phyloP scores from a whole-genome alignment of 2,888 invertebrate species.

The Resseliella maxima region DNA sequence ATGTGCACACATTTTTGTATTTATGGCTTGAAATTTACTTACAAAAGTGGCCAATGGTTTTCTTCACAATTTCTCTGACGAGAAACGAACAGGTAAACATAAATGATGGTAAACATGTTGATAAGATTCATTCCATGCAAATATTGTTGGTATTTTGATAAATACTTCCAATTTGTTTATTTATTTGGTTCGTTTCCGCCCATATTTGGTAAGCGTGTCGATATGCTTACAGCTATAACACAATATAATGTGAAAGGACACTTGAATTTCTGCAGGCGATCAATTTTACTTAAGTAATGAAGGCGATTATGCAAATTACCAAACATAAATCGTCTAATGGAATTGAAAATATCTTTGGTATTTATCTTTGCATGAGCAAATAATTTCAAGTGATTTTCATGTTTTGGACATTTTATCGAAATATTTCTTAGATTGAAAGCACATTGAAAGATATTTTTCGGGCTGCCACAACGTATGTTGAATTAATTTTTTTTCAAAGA shows the following conservation, averaged over 20 bases:
- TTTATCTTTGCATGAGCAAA: neutral
- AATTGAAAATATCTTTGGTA: constrained; percentile 36
- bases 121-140: constrained; percentile 18
- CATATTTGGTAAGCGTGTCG: neutral
- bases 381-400: neutral
- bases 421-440: neutral
- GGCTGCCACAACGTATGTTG: too few species aligned
- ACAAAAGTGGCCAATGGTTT: neutral
- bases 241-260: neutral
- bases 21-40: neutral
- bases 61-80: neutral
- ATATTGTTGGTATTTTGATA: constrained; percentile 34
- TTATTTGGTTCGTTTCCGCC: neutral
- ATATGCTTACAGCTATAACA: neutral
- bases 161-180: constrained; percentile 28
- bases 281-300: constrained; percentile 12
- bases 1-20: neutral
- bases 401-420: neutral
- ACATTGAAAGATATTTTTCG: too few species aligned
- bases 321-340: constrained; percentile 46
- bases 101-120: neutral
- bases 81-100: neutral
- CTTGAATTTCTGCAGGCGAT: constrained; percentile 5
- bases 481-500: too few species aligned
- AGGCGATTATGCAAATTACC: constrained; percentile 48